Conservation (phyloP, 2,888 invertebrate genomes). For the Bombylius major region DNA sequence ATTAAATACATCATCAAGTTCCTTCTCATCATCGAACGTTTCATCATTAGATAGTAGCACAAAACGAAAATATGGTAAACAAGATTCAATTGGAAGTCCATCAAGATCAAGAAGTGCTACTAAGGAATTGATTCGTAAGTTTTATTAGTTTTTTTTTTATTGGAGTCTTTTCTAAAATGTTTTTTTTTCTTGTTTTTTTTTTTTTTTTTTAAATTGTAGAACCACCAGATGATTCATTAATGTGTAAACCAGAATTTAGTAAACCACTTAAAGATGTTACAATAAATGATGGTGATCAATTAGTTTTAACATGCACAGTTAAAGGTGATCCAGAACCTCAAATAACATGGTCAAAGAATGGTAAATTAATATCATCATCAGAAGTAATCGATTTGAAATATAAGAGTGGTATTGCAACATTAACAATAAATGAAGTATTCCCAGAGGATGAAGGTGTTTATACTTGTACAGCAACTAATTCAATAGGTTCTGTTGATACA, state of each 20-base stretch:
- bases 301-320: slow-evolving; percentile 71
- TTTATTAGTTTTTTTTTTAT: neutral
- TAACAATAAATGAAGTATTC: slow-evolving; percentile 85
- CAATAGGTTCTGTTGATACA: slow-evolving; percentile 73
- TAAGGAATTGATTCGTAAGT: slow-evolving; percentile 60
- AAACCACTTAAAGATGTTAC: slow-evolving; percentile 60
- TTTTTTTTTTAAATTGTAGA: slow-evolving; percentile 40
- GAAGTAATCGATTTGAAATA: slow-evolving; percentile 86
- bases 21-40: slow-evolving; percentile 22
- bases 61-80: slow-evolving; percentile 52
- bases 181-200: neutral
- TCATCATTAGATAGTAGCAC: slow-evolving; percentile 23
- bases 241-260: slow-evolving; percentile 77
- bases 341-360: slow-evolving; percentile 79
- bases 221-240: slow-evolving; percentile 73
- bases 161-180: too few species aligned
- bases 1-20: slow-evolving; percentile 18
- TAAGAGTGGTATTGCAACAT: slow-evolving; percentile 74
- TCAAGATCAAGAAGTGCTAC: slow-evolving; percentile 81
- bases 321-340: slow-evolving; percentile 89
- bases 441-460: slow-evolving; percentile 91
- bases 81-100: slow-evolving; percentile 65
- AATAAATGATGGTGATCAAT: slow-evolving; percentile 78
- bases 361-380: slow-evolving; percentile 58
- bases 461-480: slow-evolving; percentile 81